Percentiles rank a stretch among this genome's conserved stretches.
Evolutionary conservation across 1,140 invertebrate genomes (phyloP).

Genomic region (Drosophila pectinifera): DNA sequence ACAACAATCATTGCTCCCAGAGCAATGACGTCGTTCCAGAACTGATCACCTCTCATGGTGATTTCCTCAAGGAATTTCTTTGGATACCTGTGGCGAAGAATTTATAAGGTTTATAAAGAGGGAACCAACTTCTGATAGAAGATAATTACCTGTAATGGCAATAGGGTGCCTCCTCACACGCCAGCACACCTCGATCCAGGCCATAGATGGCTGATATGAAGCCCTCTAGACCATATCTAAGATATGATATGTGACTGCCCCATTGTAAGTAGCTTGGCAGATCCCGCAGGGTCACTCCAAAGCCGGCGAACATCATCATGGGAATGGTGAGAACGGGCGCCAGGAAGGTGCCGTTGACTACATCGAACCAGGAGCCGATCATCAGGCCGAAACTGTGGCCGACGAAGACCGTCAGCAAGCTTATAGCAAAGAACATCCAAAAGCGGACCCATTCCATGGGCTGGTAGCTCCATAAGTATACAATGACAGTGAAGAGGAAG

Average conservation of each 20-base stretch:
- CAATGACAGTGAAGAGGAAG: conserved; percentile 91
- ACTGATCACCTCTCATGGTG: conserved; percentile 91
- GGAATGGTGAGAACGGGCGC: conserved; percentile 92
- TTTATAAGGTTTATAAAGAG: conserved; percentile 14
- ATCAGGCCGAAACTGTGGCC: conserved; percentile 95
- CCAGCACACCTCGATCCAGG: conserved; percentile 88
- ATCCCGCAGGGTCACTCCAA: conserved; percentile 91
- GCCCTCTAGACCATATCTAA: conserved; percentile 95
- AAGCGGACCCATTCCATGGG: conserved; percentile 91
- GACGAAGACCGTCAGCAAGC: conserved; percentile 92
- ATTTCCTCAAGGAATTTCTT: conserved; percentile 91
- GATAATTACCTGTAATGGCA: conserved; percentile 89
- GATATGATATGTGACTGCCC: conserved; percentile 94
- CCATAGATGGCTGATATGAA: conserved; percentile 93
- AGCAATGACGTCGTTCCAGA: conserved; percentile 93
- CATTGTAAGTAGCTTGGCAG: conserved; percentile 93
- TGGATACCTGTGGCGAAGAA: conserved; percentile 86
- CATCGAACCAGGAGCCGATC: conserved; percentile 93
- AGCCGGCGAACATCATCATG: conserved; percentile 95
- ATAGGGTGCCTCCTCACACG: conserved; percentile 88
- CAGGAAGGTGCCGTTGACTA: conserved; percentile 93
- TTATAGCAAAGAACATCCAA: conserved; percentile 92
- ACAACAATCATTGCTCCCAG: conserved; percentile 90
- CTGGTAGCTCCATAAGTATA: conserved; percentile 95
- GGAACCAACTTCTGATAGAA: not conserved